Base-by-base conservation (phyloP, 2,113 vertebrate species). In the Scophthalmus maximus region DNA sequence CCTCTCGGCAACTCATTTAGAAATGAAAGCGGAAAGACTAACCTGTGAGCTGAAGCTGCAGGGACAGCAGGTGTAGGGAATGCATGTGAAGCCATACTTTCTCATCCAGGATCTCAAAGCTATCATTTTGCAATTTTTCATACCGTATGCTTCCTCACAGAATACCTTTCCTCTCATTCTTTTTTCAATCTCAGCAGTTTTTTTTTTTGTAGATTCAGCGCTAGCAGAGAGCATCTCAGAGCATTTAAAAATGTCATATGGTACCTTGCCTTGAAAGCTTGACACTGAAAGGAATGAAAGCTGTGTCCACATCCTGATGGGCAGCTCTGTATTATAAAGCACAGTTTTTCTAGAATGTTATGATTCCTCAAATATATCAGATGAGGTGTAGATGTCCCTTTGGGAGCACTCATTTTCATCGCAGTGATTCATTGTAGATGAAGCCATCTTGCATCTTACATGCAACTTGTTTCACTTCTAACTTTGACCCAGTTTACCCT, bases 1-100 rank as follows among this genome's bases (percentile, higher is more conserved):
- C 70, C 71, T 65, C 2, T 3, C n/a, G 26, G 81, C 20, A 1
- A 59, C 55, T 85, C 73, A 53, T 81, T 83, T 68, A 67, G 58
- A 60, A 71, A 84, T 72, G 38, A 71, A 78, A 85, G 77, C 46
- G 60, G 76, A 80, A 62, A 60, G 67, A 56, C 71, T 86, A 73
- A 83, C 73, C 65, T 68, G 70, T 69, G 69, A 82, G 34, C 62
- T 46, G 52, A 51, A 58, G 30, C 66, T 46, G 49, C 61, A 62
- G 25, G 61, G 49, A 56, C 23, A 46, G 77, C 51, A 68, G 63
- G 42, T 65, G 49, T 47, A 59, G 8, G 60, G 56, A 15, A 23
- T 6, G 50, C 51, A 67, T 42, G 40, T 17, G 25, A 4, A 52
- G 34, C 59, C 1, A 1, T 62, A 17, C 20, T 20, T 10, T 3